phyloP scores from a whole-genome alignment of 2,113 vertebrate species.

The Australoheros scitulus region DNA sequence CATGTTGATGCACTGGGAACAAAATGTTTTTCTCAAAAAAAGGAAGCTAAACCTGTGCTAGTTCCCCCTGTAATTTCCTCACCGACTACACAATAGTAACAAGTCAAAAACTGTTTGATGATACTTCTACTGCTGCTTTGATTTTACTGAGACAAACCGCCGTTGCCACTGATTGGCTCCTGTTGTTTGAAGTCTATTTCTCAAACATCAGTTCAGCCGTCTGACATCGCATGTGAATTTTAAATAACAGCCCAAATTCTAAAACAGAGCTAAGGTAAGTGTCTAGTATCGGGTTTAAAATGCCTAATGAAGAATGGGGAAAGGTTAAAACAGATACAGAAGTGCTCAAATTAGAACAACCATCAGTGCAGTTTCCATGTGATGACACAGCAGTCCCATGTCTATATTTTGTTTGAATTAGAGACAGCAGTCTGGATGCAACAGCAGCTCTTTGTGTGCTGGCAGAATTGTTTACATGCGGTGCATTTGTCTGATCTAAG shows the following conservation, averaged over 20 bases:
- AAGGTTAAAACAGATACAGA: constrained; percentile 28
- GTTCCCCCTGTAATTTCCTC: no score
- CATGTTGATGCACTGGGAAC: background rate
- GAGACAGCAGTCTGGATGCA: constrained; percentile 25
- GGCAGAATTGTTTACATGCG: constrained; percentile 12
- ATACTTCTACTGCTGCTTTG: background rate
- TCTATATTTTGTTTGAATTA: constrained; percentile 26
- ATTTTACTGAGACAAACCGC: background rate
- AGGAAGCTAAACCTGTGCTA: no score
- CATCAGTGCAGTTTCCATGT: constrained; percentile 31
- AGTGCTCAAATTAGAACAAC: constrained; percentile 31
- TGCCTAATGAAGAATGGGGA: background rate
- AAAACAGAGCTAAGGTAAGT: background rate
- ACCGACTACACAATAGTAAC: background rate
- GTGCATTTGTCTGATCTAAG: constrained; percentile 11
- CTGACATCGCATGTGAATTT: background rate
- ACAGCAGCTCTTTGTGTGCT: constrained; percentile 2
- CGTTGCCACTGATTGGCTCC: background rate
- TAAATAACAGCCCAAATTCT: background rate
- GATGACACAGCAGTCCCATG: constrained; percentile 32
- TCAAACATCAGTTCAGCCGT: background rate
- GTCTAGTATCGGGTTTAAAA: background rate
- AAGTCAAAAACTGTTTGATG: background rate
- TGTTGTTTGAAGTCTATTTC: background rate
- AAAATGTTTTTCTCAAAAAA: no score